Conservation (phyloP, 2,797 vertebrate species). For the Platyrinchus mystaceus region DNA sequence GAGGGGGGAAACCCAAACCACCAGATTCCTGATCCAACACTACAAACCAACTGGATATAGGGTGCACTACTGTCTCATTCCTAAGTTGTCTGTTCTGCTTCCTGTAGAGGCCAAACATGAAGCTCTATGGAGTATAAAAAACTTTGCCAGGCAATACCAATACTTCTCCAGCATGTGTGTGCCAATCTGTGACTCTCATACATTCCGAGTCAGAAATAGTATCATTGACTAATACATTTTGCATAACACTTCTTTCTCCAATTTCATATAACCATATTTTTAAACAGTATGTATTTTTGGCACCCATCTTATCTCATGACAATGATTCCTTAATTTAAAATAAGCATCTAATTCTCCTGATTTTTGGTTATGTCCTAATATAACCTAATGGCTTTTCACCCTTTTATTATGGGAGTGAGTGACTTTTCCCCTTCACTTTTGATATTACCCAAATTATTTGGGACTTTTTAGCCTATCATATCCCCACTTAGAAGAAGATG, state of each 20-base stretch:
- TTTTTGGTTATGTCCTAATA: neutral
- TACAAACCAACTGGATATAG: neutral
- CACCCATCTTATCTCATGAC: neutral
- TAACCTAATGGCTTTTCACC: neutral
- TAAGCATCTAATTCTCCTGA: neutral
- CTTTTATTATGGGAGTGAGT: neutral
- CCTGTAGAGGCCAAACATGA: neutral
- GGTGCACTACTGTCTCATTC: neutral
- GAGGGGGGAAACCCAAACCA: neutral
- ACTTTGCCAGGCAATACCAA: neutral
- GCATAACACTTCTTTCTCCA: neutral
- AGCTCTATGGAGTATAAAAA: neutral
- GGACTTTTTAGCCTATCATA: neutral
- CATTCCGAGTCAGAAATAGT: neutral
- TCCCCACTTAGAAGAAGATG: neutral
- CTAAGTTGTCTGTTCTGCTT: neutral
- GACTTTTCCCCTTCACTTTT: neutral
- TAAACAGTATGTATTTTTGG: neutral
- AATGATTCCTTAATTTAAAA: neutral
- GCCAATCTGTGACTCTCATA: fast-evolving
- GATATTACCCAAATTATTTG: neutral
- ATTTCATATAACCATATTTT: neutral
- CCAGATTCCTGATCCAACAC: neutral
- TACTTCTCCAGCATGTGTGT: neutral
- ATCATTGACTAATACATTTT: neutral